Evolutionary conservation across 2,113 vertebrate species (phyloP).

Genomic region (Lophura nycthemera): DNA sequence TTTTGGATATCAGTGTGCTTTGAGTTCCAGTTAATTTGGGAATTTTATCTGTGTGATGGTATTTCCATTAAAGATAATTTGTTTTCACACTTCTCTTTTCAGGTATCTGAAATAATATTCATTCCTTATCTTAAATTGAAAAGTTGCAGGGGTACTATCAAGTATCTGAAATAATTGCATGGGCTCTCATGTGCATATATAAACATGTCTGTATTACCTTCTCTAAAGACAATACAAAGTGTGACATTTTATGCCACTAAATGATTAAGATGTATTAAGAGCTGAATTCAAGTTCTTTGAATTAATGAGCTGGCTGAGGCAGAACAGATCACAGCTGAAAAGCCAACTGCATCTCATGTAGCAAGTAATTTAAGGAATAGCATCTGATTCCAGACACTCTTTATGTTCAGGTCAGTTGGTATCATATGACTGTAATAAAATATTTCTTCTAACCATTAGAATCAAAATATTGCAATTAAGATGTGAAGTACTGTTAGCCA

Average conservation of each 20-base stretch:
- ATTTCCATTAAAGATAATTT: background rate
- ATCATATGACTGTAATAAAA: background rate
- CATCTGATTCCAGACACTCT: background rate
- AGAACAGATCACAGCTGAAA: background rate
- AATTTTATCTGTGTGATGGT: background rate
- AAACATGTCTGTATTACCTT: background rate
- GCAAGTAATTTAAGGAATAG: background rate
- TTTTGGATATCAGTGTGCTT: background rate
- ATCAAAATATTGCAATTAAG: background rate
- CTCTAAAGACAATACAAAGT: background rate
- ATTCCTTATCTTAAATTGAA: background rate
- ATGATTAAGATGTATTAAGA: background rate
- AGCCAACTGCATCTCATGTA: constrained; percentile 6
- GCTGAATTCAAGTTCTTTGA: background rate
- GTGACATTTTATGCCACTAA: background rate
- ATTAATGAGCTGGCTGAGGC: background rate
- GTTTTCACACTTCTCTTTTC: background rate
- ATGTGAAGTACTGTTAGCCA: background rate
- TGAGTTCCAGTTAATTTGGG: background rate
- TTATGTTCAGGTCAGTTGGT: background rate
- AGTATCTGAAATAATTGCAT: background rate
- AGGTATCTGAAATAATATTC: background rate
- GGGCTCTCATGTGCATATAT: background rate
- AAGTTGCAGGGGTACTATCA: background rate
- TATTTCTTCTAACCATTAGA: constrained; percentile 39